Base-by-base conservation (phyloP, 2,797 vertebrate species). In the Pygocentrus nattereri region DNA sequence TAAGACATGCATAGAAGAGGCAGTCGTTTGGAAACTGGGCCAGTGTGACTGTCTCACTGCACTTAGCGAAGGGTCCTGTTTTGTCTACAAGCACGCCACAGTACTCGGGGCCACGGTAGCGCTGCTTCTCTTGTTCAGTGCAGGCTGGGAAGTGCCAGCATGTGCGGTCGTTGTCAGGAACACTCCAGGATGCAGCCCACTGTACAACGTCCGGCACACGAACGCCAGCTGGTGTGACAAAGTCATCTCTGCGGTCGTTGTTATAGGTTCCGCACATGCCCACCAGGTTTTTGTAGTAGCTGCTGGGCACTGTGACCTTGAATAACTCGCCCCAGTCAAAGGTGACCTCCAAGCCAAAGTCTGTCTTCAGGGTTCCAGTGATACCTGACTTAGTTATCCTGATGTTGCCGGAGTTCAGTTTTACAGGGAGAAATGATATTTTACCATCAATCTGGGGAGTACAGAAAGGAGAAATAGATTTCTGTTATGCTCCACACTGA, bases 251-350 rank as follows among this genome's bases (percentile, higher is more conserved):
- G 0, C 23, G 0, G 19, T 91, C 74, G 11, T 78, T 88, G 0
- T 91, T 93, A 87, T 93, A 95, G 84, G 91, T 93, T 31, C 95
- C 94, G 0, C 95, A 96, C 79, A 96, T 87, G 0, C 95, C 95
- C 0, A 68, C 92, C 0, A 90, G 88, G 47, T 89, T 84, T n/a
- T 91, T 88, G 1, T 88, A 93, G 69, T 94, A 96, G 78, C 92
- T 95, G 82, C 95, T 95, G 67, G 91, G 88, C 5, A 94, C 59
- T 0, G 89, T 86, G 76, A 95, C 87, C 76, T 87, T 87, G 1
- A 94, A 2, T 21, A 83, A 47, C 27, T 90, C 70, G 0, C 86
- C 81, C 41, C 90, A 89, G 1, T 92, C 91, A 0, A 90, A 92
- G 15, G 73, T 84, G 34, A 93, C 82, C 71, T 88, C 87, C 58